phyloP scores from a whole-genome alignment of 2,888 invertebrate genomes.

The Drosophila nr. medialis region DNA sequence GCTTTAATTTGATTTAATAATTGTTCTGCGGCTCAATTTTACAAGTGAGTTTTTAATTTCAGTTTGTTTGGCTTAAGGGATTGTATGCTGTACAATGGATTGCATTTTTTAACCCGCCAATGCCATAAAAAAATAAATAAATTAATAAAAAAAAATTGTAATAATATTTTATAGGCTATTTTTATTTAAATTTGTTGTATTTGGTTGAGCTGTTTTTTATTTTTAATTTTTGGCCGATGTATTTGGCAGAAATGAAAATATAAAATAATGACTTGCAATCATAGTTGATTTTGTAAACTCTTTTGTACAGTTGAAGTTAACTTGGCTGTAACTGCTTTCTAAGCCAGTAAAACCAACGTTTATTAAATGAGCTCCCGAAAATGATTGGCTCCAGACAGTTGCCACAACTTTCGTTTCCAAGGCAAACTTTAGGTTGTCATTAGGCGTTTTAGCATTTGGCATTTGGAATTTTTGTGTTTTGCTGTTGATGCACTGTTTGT shows the following conservation, averaged over 20 bases:
- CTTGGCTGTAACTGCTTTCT: not conserved
- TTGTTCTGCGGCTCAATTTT: conserved; percentile 27
- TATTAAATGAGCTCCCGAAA: conserved; percentile 28
- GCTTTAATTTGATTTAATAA: conserved; percentile 67
- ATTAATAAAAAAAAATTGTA: not conserved
- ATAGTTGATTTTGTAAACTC: not conserved
- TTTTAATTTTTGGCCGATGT: not conserved
- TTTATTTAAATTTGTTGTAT: not conserved
- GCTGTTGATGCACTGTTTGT: conserved; percentile 46
- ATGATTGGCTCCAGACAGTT: conserved; percentile 38
- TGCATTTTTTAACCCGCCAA: not conserved
- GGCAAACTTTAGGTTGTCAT: conserved; percentile 25
- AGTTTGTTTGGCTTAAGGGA: conserved; percentile 15
- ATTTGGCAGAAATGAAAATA: too few relatives aligned
- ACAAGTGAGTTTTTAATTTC: conserved; percentile 12
- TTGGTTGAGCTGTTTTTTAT: accelerated
- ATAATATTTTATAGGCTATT: not conserved
- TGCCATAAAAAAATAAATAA: not conserved
- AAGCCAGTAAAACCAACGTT: conserved; percentile 18
- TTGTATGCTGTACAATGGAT: not conserved
- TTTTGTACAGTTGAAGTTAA: not conserved
- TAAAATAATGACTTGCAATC: not conserved
- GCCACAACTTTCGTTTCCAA: conserved; percentile 28
- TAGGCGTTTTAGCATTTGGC: conserved; percentile 38
- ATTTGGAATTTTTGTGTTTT: conserved; percentile 35